Evolutionary conservation across 2,888 invertebrate genomes (phyloP).

Genomic region (Drosophila nr. fundita): DNA sequence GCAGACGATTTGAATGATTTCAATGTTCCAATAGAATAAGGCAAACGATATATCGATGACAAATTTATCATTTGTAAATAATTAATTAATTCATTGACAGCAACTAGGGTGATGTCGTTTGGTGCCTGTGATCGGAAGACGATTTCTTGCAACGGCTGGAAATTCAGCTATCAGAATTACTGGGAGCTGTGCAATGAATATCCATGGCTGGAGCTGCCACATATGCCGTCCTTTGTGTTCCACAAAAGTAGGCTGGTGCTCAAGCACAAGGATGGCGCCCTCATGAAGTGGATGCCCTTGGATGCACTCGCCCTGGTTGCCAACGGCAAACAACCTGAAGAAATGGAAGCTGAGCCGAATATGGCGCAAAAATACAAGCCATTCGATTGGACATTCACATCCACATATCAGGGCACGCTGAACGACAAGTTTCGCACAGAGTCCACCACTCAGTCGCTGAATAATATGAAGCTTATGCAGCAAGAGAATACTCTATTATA

Average conservation of each 20-base stretch:
- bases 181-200: slow-evolving; percentile 89
- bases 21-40: background rate
- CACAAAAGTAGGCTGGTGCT: slow-evolving; percentile 93
- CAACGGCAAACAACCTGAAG: slow-evolving; percentile 88
- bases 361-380: slow-evolving; percentile 92
- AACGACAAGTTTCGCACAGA: slow-evolving; percentile 87
- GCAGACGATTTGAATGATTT: background rate
- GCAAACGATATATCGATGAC: background rate
- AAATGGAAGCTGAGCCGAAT: slow-evolving; percentile 88
- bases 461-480: slow-evolving; percentile 94
- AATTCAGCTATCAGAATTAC: slow-evolving; percentile 87
- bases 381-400: slow-evolving; percentile 99
- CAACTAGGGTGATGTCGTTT: slow-evolving; percentile 48
- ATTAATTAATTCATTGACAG: slow-evolving; percentile 11
- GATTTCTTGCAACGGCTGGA: slow-evolving; percentile 86
- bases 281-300: slow-evolving; percentile 93
- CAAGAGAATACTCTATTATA: slow-evolving; percentile 97
- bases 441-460: slow-evolving; percentile 90
- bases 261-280: slow-evolving; percentile 88
- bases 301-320: slow-evolving; percentile 95
- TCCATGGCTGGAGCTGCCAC: slow-evolving; percentile 91
- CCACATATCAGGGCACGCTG: slow-evolving; percentile 94
- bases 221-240: slow-evolving; percentile 99
- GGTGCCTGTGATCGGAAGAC: no score
- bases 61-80: background rate